Evolutionary conservation across 2,113 vertebrate genomes (phyloP).

Genomic region (Semnornis frantzii): DNA sequence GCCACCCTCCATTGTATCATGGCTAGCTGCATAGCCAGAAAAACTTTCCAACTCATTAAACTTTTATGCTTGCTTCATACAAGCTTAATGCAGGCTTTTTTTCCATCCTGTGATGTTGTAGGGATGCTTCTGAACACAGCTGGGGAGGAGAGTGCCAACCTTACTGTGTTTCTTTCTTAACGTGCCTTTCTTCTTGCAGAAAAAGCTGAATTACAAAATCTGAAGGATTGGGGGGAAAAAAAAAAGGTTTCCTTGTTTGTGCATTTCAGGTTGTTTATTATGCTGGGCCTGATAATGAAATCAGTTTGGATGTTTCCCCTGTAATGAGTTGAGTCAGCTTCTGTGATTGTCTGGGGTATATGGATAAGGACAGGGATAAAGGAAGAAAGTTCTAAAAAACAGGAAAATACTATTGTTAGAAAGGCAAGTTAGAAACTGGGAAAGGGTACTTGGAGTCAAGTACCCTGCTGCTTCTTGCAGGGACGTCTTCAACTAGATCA

Average conservation of each 20-base stretch:
- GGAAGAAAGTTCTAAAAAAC: slow-evolving; percentile 52
- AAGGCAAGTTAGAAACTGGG: not conserved
- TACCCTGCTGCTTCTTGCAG: not conserved
- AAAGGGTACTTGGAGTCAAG: slow-evolving; percentile 24
- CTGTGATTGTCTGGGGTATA: not conserved
- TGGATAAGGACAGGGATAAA: not conserved
- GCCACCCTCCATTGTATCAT: slow-evolving; percentile 54
- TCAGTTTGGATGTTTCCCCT: slow-evolving; percentile 18
- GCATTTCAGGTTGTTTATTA: slow-evolving; percentile 28
- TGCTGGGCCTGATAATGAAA: not conserved
- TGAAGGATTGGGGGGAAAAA: not conserved
- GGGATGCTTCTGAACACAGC: not conserved
- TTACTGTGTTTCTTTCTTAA: not conserved
- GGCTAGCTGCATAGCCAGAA: slow-evolving; percentile 57
- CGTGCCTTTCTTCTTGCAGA: not conserved
- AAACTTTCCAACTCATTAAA: slow-evolving; percentile 63
- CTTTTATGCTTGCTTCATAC: slow-evolving; percentile 58
- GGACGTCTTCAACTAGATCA: too few species aligned
- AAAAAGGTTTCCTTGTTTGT: slow-evolving; percentile 47
- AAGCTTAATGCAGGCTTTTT: slow-evolving; percentile 55
- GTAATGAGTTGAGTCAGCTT: slow-evolving; percentile 53
- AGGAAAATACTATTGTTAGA: slow-evolving; percentile 54
- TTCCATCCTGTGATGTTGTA: slow-evolving; percentile 15
- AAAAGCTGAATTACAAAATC: not conserved
- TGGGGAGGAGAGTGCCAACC: not conserved